These are phyloP conservation scores for Philaethria dido DNA, from an alignment of 2,888 invertebrate genomes.

Conservation along the genomic window DNA sequence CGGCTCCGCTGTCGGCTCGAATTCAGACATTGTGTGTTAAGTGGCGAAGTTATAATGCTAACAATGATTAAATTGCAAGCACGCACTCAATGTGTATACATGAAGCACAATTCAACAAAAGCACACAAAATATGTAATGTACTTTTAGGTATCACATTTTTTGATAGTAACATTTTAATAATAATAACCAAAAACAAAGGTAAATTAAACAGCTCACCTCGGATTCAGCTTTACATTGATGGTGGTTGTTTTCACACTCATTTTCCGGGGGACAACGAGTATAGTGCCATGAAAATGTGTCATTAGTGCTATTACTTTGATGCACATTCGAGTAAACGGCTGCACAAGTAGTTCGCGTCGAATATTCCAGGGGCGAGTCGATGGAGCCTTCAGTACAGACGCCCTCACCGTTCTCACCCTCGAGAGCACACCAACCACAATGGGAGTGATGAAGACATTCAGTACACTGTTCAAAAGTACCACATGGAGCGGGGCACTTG, in stretches of 20 bases:
- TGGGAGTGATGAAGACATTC: conserved; percentile 94
- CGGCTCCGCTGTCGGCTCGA: too few species aligned
- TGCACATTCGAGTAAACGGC: conserved; percentile 74
- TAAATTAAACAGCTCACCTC: conserved; percentile 80
- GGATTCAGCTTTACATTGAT: conserved; percentile 93
- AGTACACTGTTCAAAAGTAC: conserved; percentile 92
- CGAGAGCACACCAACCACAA: conserved; percentile 96
- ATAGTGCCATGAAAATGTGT: conserved; percentile 93
- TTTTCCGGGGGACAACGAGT: conserved; percentile 96
- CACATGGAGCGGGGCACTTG: conserved; percentile 94
- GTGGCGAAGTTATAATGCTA: too few species aligned
- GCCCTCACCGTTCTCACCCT: conserved; percentile 88
- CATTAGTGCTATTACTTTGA: conserved; percentile 69
- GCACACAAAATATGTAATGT: too few species aligned
- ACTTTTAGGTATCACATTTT: too few species aligned
- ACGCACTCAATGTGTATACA: too few species aligned
- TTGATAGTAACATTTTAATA: too few species aligned
- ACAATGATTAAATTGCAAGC: too few species aligned
- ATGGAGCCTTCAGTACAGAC: conserved; percentile 94
- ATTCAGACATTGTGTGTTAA: too few species aligned
- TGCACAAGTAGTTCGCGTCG: conserved; percentile 82
- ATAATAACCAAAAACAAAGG: too few species aligned
- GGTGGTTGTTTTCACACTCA: conserved; percentile 95
- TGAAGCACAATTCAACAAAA: too few species aligned
- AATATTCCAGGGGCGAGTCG: conserved; percentile 86